Percentiles rank a stretch among this genome's conserved stretches.
phyloP scores from a whole-genome alignment of 2,888 invertebrate genomes.

The Euplagia quadripunctaria region DNA sequence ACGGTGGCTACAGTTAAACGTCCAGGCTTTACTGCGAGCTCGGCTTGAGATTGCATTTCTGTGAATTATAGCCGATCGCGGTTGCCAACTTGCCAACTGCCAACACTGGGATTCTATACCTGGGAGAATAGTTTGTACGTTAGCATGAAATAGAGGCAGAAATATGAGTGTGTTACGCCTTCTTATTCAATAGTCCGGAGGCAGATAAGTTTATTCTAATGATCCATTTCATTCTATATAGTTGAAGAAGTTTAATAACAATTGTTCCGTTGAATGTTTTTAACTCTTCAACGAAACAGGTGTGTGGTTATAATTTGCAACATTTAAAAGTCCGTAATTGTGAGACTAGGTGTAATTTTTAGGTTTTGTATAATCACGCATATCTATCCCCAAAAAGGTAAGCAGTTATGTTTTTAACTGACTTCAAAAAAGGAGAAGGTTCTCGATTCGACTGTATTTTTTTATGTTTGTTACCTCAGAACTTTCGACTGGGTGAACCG shows the following conservation, averaged over 20 bases:
- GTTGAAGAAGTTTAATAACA: no score
- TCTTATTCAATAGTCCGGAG: neutral
- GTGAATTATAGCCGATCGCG: slow-evolving; percentile 51
- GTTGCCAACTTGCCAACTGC: slow-evolving; percentile 49
- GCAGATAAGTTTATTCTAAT: neutral
- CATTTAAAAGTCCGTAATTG: neutral
- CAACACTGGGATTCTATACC: slow-evolving; percentile 13
- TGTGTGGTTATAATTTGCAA: neutral
- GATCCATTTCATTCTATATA: no score
- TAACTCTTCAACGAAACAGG: no score
- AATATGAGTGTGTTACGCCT: neutral
- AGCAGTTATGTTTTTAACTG: no score
- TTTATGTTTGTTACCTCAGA: no score
- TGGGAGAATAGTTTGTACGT: slow-evolving; percentile 3
- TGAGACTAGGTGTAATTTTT: neutral
- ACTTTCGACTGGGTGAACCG: no score
- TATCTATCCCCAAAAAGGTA: neutral
- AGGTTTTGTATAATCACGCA: neutral
- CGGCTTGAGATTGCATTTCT: slow-evolving; percentile 54
- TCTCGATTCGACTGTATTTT: no score
- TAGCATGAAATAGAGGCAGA: neutral
- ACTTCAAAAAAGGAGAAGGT: no score
- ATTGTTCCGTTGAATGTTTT: no score
- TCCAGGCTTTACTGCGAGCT: slow-evolving; percentile 31
- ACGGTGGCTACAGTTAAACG: slow-evolving; percentile 56